phyloP scores from a whole-genome alignment of 2,888 invertebrate species.

The Caenorhabditis sp. region DNA sequence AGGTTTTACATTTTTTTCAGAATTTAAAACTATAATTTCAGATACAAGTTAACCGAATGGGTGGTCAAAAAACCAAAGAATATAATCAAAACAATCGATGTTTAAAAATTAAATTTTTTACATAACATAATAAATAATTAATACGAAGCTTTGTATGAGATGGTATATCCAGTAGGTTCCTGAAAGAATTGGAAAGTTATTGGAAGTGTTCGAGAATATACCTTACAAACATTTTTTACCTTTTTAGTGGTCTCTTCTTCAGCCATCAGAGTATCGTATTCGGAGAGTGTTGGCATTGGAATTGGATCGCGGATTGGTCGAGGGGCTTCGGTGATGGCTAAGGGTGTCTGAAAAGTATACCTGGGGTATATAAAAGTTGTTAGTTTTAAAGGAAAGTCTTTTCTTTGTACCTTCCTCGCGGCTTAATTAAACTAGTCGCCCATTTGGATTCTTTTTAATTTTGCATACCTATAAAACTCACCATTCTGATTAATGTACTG shows the following conservation, averaged over 20 bases:
- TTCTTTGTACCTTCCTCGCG: no score
- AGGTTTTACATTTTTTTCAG: no score
- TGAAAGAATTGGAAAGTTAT: background rate
- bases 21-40: no score
- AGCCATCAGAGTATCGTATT: background rate
- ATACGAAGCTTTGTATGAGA: background rate
- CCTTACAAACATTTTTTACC: background rate
- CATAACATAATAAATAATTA: background rate
- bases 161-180: background rate
- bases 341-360: constrained; percentile 16
- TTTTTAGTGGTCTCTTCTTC: background rate
- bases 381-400: no score
- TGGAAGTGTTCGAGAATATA: background rate
- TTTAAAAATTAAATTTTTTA: no score
- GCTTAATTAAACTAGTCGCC: no score
- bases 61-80: background rate
- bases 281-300: background rate
- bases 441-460: no score
- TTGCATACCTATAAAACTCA: no score
- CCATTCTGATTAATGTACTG: no score
- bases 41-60: no score
- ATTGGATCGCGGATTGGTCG: background rate
- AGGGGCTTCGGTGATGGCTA: background rate
- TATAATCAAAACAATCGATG: background rate
- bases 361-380: no score